These are phyloP conservation scores for Salmo trutta DNA, from an alignment of 2,797 vertebrate species.

Conservation along the genomic window DNA sequence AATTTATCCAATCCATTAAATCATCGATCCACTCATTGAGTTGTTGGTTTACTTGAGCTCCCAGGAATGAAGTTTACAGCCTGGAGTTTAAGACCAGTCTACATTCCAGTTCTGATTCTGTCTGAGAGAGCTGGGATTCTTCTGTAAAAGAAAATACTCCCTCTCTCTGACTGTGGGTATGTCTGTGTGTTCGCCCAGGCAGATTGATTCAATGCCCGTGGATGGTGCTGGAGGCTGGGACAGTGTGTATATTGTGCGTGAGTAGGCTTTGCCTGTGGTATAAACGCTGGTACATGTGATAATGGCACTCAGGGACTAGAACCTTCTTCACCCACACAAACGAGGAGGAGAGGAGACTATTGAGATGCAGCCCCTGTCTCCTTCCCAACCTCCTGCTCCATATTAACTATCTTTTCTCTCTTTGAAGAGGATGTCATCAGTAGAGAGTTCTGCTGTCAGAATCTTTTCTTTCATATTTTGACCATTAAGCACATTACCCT, in stretches of 20 bases:
- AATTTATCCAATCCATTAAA: neutral
- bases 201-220: neutral
- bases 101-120: neutral
- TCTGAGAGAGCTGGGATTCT: neutral
- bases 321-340: neutral
- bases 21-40: neutral
- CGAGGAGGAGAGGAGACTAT: neutral
- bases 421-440: neutral
- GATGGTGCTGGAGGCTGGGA: neutral
- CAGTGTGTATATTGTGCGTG: neutral
- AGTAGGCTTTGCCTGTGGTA: neutral
- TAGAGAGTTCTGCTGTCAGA: neutral
- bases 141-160: neutral
- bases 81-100: neutral
- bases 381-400: neutral
- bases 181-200: neutral
- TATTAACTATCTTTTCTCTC: neutral
- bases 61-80: neutral
- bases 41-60: no score
- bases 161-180: neutral
- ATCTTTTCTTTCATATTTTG: neutral
- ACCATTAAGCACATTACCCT: neutral
- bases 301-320: neutral
- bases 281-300: constrained; percentile 24
- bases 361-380: neutral